Evolutionary conservation across 2,888 invertebrate genomes (phyloP).

Genomic region (Limnephilus auricula): DNA sequence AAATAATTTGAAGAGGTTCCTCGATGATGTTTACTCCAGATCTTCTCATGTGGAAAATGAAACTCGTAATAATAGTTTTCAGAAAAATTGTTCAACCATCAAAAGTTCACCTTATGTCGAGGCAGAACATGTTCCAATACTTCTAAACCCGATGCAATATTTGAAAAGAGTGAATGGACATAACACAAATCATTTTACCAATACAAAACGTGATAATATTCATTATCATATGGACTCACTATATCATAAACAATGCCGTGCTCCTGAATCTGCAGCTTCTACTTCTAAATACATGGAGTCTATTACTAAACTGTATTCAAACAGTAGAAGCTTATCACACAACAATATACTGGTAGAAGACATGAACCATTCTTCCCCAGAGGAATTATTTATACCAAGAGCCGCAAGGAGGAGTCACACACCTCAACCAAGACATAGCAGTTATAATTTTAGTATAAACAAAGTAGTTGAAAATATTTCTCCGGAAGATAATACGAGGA

Average conservation of each 20-base stretch:
- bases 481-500: not conserved
- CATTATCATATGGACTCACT: not conserved
- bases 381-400: not conserved
- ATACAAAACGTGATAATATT: not conserved
- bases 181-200: slow-evolving; percentile 7
- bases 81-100: not conserved
- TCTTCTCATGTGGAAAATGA: slow-evolving; percentile 65
- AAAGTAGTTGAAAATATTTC: slow-evolving; percentile 5
- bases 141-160: slow-evolving; percentile 64
- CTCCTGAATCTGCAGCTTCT: slow-evolving; percentile 6
- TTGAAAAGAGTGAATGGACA: slow-evolving; percentile 54
- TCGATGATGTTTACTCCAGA: slow-evolving; percentile 68
- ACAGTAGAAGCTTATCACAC: not conserved
- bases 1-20: slow-evolving; percentile 69
- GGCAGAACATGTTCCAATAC: not conserved
- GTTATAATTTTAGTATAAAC: not conserved
- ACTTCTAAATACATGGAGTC: slow-evolving; percentile 42
- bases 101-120: not conserved
- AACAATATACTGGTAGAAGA: not conserved
- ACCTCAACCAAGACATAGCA: not conserved
- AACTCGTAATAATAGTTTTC: not conserved
- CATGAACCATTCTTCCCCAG: not conserved
- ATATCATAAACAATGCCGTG: not conserved
- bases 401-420: not conserved
- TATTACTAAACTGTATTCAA: not conserved